These are phyloP conservation scores for Crocuta crocuta DNA, from an alignment of 2,113 vertebrate genomes.

Conservation along the genomic window DNA sequence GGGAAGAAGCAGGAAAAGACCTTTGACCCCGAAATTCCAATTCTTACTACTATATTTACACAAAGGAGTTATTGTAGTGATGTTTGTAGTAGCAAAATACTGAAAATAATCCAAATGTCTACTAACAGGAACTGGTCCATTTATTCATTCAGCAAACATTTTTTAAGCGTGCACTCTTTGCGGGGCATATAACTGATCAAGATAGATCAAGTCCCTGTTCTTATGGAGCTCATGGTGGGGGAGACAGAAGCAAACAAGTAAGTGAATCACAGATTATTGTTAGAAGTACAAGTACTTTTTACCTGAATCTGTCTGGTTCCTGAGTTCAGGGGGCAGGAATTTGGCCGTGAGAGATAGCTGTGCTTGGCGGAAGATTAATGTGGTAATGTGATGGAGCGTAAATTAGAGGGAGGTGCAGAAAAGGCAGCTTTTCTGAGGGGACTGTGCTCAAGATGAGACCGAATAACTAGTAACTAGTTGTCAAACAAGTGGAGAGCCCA, in stretches of 20 bases:
- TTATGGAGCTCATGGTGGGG: neutral
- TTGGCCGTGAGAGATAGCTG: neutral
- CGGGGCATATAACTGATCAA: neutral
- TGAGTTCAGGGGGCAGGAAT: constrained; percentile 1
- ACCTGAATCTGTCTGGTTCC: neutral
- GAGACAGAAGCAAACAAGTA: neutral
- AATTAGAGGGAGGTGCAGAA: neutral
- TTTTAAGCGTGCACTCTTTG: neutral
- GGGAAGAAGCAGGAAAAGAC: neutral
- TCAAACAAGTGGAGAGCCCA: neutral
- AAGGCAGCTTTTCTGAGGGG: neutral
- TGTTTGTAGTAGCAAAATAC: neutral
- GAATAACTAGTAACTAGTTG: neutral
- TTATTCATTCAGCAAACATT: neutral
- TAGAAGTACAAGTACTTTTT: neutral
- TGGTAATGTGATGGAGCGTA: neutral
- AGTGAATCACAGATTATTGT: neutral
- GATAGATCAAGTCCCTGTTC: neutral
- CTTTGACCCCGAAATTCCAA: neutral
- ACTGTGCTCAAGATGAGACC: neutral
- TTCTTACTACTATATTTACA: neutral
- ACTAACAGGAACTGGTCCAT: neutral
- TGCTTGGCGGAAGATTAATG: neutral
- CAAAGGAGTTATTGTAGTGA: neutral
- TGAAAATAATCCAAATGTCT: neutral